Percentiles rank a stretch among this genome's conserved stretches.
Evolutionary conservation across 2,113 vertebrate species (phyloP).

Genomic region (Otus sunia): DNA sequence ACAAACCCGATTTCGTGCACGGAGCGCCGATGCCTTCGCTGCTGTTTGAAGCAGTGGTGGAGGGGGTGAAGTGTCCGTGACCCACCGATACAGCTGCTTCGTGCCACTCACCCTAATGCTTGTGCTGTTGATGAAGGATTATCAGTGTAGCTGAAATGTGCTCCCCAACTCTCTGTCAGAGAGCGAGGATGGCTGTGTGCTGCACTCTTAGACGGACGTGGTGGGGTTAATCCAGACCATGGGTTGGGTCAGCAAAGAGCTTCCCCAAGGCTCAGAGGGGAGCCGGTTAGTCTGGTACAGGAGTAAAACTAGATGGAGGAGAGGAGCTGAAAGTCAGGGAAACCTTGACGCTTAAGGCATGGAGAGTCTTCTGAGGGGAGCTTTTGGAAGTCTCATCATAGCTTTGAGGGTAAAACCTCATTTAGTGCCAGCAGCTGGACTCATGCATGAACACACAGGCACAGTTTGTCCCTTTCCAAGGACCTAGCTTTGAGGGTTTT

Average conservation of each 20-base stretch:
- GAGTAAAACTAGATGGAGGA: not conserved
- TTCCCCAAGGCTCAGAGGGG: not conserved
- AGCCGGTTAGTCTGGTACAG: not conserved
- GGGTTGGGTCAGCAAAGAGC: not conserved
- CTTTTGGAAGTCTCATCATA: not conserved
- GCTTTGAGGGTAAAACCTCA: not conserved
- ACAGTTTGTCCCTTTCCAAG: accelerated
- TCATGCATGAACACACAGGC: not conserved
- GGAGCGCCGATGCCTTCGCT: accelerated
- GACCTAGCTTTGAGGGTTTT: not conserved
- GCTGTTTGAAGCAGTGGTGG: not conserved
- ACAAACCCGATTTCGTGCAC: accelerated
- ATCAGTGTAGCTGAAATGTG: accelerated
- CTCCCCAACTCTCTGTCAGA: not conserved
- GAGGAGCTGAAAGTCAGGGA: not conserved
- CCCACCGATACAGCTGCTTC: accelerated
- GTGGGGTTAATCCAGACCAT: not conserved
- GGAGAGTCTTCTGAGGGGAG: not conserved
- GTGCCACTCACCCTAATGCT: accelerated
- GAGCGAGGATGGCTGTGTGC: not conserved
- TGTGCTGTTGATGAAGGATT: accelerated
- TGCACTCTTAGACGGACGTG: not conserved
- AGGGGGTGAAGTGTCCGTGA: not conserved
- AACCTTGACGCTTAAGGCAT: not conserved
- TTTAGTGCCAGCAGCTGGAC: not conserved